phyloP scores from a whole-genome alignment of 92 coral and sea anemone genomes.

The Phenganax subtilis region DNA sequence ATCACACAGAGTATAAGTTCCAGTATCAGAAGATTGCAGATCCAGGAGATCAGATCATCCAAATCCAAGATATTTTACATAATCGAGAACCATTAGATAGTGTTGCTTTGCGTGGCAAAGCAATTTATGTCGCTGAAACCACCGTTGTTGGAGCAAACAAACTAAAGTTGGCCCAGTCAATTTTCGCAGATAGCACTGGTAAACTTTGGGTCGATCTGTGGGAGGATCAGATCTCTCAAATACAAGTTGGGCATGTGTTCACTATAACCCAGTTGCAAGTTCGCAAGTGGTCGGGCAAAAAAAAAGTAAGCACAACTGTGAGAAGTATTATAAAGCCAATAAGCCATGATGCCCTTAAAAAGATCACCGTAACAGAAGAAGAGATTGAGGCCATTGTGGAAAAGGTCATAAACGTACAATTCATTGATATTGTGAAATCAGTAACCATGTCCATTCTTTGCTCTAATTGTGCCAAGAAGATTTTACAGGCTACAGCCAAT shows the following conservation, averaged over 20 bases:
- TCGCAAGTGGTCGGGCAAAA: constrained; percentile 41
- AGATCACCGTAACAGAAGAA: constrained; percentile 12
- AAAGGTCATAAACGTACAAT: not conserved
- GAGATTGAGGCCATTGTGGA: constrained; percentile 13
- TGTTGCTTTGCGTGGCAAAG: constrained; percentile 1
- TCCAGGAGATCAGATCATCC: not conserved
- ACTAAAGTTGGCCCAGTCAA: not conserved
- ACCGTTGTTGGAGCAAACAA: constrained; percentile 4
- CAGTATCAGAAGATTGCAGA: constrained; percentile 1
- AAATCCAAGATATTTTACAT: not conserved
- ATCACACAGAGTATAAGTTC: constrained; percentile 6
- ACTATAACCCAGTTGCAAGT: constrained; percentile 22
- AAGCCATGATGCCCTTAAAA: constrained; percentile 15
- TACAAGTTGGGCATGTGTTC: not conserved
- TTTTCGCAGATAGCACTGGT: constrained; percentile 1
- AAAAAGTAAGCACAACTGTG: constrained; percentile 20
- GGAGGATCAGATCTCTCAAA: not conserved
- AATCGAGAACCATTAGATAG: not conserved
- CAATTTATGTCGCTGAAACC: constrained; percentile 6
- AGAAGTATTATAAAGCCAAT: constrained; percentile 13
- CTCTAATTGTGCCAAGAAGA: constrained; percentile 12
- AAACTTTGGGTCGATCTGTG: constrained; percentile 13
- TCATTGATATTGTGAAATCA: not conserved
- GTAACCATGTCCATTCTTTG: constrained; percentile 16
- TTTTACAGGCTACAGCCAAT: not conserved